Evolutionary conservation across 2,797 vertebrate genomes (phyloP).

Genomic region (Anas flavirostris): DNA sequence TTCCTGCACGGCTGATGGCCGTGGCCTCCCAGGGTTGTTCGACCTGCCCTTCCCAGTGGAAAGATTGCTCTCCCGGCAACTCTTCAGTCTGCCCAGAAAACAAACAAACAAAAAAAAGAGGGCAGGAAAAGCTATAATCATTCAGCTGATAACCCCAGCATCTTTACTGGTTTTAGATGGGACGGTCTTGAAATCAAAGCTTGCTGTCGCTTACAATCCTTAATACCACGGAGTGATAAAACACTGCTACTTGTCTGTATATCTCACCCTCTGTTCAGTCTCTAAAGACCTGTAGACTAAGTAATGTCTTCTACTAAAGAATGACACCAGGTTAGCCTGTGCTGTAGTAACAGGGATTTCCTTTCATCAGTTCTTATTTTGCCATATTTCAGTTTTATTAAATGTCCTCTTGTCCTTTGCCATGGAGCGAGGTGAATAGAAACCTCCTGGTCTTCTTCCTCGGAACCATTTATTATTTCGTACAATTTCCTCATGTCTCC

Average conservation of each 20-base stretch:
- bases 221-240: background rate
- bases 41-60: background rate
- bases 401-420: background rate
- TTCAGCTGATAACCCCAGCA: background rate
- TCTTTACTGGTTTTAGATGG: background rate
- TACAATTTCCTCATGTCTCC: background rate
- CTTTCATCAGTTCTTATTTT: conserved; percentile 1
- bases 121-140: background rate
- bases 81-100: background rate
- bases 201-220: background rate
- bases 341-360: background rate
- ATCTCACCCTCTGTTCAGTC: background rate
- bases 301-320: background rate
- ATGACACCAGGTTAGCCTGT: background rate
- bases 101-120: background rate
- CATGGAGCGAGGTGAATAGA: background rate
- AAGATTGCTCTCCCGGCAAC: background rate
- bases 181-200: background rate
- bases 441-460: background rate
- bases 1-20: background rate
- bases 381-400: background rate
- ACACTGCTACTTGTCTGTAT: background rate
- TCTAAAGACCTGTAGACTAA: background rate
- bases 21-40: accelerated
- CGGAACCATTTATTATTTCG: background rate